A percentile compares a stretch with the other conserved stretches of the same genome.
phyloP scores from a whole-genome alignment of 2,888 invertebrate genomes.

The Papilio gigon region DNA sequence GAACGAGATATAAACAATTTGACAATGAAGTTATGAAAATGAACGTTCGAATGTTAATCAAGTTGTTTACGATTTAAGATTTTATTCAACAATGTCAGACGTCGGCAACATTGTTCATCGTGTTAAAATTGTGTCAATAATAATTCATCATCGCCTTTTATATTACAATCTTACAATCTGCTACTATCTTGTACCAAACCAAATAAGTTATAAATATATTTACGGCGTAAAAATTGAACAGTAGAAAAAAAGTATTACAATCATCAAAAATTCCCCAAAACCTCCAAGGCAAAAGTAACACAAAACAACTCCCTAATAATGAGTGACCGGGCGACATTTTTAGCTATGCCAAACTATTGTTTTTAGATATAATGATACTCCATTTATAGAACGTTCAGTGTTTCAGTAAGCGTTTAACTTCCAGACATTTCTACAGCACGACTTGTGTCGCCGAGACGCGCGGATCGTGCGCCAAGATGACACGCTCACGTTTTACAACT shows the following conservation, averaged over 20 bases:
- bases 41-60: slow-evolving; percentile 26
- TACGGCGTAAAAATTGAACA: no score
- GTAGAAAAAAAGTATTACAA: no score
- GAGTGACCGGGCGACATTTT: neutral
- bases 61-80: slow-evolving; percentile 28
- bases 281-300: no score
- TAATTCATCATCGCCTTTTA: neutral
- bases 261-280: no score
- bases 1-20: slow-evolving; percentile 36
- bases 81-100: slow-evolving; percentile 17
- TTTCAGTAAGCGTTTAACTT: slow-evolving; percentile 14
- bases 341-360: neutral
- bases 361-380: neutral
- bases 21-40: slow-evolving; percentile 41
- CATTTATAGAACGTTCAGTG: neutral
- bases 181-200: no score
- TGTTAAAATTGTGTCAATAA: neutral
- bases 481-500: slow-evolving; percentile 16
- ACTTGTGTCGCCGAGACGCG: slow-evolving; percentile 20
- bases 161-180: no score
- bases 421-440: slow-evolving; percentile 27
- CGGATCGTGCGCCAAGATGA: slow-evolving; percentile 24
- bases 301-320: neutral
- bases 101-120: neutral
- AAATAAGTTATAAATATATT: no score